Evolutionary conservation across 2,797 vertebrate genomes (phyloP), one percentile per base, ranked within the genome.

Genomic region (Hyperoplus lanceolatus): DNA sequence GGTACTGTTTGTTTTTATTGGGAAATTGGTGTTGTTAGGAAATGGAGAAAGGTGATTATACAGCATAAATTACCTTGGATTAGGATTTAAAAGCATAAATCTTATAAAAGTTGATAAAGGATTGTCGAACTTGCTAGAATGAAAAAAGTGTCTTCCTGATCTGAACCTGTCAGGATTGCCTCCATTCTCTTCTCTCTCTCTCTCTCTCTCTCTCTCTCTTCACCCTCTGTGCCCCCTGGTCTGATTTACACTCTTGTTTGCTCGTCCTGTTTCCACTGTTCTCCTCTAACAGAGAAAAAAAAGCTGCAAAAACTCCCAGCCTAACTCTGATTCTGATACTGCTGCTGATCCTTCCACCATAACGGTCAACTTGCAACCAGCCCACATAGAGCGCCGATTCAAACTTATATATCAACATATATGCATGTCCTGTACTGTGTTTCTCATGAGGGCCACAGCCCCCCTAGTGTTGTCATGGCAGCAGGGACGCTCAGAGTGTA

Each of bases 221-320:
- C 84, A 66, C 79, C 77, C 62, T 51, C 55, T 71, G 84, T 49
- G 70, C 66, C 83, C 71, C 51, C 78, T 65, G 72, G 61, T 86
- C 70, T 88, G 88, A 92, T 92, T 91, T 89, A 89, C 46, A 1
- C 59, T 36, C 66, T 78, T 81, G 70, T 86, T 88, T 82, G 46
- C 80, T 81, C 49, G 53, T 61, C 63, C 73, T 64, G 68, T 78
- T 92, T 87, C 75, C 84, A 89, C 29, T 41, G 83, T 70, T 90
- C 66, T 79, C 42, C 50, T 61, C 41, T 14, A 41, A 60, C 80
- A 38, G 38, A 75, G 29, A 73, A 43, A 59, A 29, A 79, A 87
- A 82, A 1, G 11, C 46, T n/a, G 56, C 14, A 16, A 43, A 57
- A 81, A 63, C n/a, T 75, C 71, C 43, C 61, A 71, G 45, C 43